phyloP scores from a whole-genome alignment of 2,797 vertebrate genomes.

The Neostethus bicornis region DNA sequence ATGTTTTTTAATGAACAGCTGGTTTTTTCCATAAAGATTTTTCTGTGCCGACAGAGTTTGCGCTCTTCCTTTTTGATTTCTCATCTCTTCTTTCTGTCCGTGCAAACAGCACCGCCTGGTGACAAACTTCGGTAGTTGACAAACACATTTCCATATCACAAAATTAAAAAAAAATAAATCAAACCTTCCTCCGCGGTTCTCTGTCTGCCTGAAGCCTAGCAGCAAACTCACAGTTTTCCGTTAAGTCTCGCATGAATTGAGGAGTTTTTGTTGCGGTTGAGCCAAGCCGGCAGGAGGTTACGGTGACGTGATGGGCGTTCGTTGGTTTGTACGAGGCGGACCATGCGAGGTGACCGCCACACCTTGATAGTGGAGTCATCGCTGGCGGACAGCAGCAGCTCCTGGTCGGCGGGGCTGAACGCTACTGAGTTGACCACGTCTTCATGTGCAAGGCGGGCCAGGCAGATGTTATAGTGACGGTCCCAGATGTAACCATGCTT shows the following conservation, averaged over 20 bases:
- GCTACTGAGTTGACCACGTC: constrained; percentile 98
- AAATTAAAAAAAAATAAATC: constrained; percentile 29
- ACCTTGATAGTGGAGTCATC: constrained; percentile 94
- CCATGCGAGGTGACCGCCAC: constrained; percentile 89
- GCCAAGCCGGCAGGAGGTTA: constrained; percentile 82
- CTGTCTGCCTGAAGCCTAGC: constrained; percentile 6
- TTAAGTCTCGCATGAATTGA: constrained; percentile 47
- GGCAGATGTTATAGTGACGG: constrained; percentile 95
- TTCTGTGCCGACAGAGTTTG: too few relatives aligned
- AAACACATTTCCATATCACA: constrained; percentile 33
- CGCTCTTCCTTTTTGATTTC: too few relatives aligned
- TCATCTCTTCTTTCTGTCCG: too few relatives aligned
- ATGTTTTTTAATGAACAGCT: too few relatives aligned
- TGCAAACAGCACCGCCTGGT: too few relatives aligned
- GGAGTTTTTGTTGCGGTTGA: constrained; percentile 78
- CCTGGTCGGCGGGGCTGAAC: constrained; percentile 94
- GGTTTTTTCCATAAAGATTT: too few relatives aligned
- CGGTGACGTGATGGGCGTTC: constrained; percentile 56
- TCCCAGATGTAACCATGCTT: constrained; percentile 98
- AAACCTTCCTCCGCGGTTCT: constrained; percentile 14
- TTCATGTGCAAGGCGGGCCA: constrained; percentile 91
- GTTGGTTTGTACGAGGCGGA: constrained; percentile 75
- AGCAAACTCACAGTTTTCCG: constrained; percentile 69
- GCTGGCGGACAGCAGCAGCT: constrained; percentile 93
- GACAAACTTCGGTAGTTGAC: too few relatives aligned